Evolutionary conservation across 2,797 vertebrate species (phyloP).

Genomic region (Triplophysa yarkandensis): DNA sequence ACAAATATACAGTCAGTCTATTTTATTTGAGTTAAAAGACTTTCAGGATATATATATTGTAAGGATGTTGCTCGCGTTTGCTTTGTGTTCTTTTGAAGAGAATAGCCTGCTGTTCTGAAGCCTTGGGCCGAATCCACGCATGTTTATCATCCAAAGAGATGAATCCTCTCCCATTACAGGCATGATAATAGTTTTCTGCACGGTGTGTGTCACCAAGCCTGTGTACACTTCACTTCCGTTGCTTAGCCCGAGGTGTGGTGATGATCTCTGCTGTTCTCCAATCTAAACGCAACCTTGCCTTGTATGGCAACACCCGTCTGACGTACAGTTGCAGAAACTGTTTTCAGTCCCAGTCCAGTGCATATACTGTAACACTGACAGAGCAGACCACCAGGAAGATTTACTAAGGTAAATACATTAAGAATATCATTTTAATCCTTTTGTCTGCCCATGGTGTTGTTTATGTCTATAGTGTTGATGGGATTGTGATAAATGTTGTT

Average conservation of each 20-base stretch:
- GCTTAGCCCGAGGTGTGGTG: constrained; percentile 55
- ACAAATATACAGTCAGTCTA: background rate
- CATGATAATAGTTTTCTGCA: constrained; percentile 11
- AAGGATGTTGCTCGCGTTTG: no score
- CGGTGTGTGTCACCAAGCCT: background rate
- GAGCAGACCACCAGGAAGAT: constrained; percentile 7
- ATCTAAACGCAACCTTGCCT: constrained; percentile 54
- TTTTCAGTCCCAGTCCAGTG: background rate
- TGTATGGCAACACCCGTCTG: constrained; percentile 49
- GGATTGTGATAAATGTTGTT: constrained; percentile 32
- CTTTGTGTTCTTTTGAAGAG: background rate
- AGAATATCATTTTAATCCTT: background rate
- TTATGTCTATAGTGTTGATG: background rate
- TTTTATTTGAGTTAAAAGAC: no score
- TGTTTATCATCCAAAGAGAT: constrained; percentile 12
- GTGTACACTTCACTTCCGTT: constrained; percentile 22
- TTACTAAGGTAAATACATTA: constrained; percentile 36
- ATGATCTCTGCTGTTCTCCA: constrained; percentile 20
- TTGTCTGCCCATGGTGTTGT: constrained; percentile 20
- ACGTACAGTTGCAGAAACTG: background rate
- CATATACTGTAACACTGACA: background rate
- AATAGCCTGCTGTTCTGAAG: constrained; percentile 19
- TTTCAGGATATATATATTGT: no score
- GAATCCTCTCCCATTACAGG: constrained; percentile 39
- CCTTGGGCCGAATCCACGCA: constrained; percentile 1